Evolutionary conservation across 2,888 invertebrate species (phyloP), one percentile per base, ranked within the genome.

Genomic region (Seira sanloemensis): DNA sequence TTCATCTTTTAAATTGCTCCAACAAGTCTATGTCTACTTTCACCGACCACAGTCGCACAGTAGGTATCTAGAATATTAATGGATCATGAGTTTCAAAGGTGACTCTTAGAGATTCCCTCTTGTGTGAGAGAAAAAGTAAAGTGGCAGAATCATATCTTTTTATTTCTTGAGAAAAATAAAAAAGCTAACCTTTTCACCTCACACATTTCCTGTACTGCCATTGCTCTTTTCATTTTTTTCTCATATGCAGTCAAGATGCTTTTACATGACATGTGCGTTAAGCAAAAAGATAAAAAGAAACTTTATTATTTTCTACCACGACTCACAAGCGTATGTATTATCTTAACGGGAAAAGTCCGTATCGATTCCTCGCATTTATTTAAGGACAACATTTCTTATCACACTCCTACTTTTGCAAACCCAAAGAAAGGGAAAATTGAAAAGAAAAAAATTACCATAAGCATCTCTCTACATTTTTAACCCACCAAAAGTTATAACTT

Each of bases 1-100:
- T 74, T 74, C 74, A 74, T 74, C 74, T 74, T 62, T 23, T 65
- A 65, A 74, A 74, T 65, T 65, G 74, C 65, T 65, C 74, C 74
- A 37, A 19, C 23, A 62, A 62, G 62, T 65, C 66, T 46, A 12
- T 37, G 27, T 58, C 58, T 25, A 1, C 73, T 62, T 65, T 65
- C n/a, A 62, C 23, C 19, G 62, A 62, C 62, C 23, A 62, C 21
- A 16, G n/a, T n/a, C 62, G 9, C 62, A 5, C 21, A 9, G 62
- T 62, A 21, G 62, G 21, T 62, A 5, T 23, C 62, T 62, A 21
- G 24, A 75, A 66, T 66, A 75, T 46, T 75, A 74, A 74, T 74
- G 65, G 27, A 23, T 72, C 25, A 26, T 26, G 74, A 21, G 27
- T 74, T 65, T 26, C 65, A 74, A 65, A 74, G 74, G 65, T 74